Conservation (phyloP, 2,113 vertebrate species). For the Oryzias woworae region DNA sequence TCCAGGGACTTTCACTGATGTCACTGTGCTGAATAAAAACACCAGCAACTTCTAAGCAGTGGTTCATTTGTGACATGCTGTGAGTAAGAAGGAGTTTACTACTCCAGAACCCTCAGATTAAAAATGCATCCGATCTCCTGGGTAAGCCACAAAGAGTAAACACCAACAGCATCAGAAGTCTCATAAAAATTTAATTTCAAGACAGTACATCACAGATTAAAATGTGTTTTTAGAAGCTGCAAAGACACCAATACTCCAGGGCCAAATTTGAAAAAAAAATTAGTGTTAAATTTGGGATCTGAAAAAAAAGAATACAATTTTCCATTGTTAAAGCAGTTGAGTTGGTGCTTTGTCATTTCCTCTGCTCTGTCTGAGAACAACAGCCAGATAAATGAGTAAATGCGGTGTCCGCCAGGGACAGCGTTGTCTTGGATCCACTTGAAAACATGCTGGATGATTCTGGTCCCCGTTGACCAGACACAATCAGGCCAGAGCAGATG, state of each 20-base stretch:
- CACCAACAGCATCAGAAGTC: neutral
- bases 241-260: slow-evolving; percentile 14
- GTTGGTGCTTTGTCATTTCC: neutral
- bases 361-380: slow-evolving; percentile 8
- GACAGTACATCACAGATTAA: neutral
- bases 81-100: neutral
- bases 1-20: neutral
- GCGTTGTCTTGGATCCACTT: slow-evolving; percentile 61
- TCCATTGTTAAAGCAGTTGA: slow-evolving; percentile 16
- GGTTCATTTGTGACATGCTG: neutral
- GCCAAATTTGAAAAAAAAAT: slow-evolving; percentile 30
- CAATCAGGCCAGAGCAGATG: slow-evolving; percentile 72
- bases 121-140: neutral
- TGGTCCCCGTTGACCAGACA: slow-evolving; percentile 53
- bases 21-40: neutral
- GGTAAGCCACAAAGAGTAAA: neutral
- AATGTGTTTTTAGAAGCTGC: slow-evolving; percentile 25
- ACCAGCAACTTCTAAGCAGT: neutral
- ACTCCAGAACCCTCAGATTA: neutral
- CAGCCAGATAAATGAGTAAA: slow-evolving; percentile 28
- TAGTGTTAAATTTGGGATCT: slow-evolving; percentile 33
- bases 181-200: slow-evolving; percentile 12
- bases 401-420: slow-evolving; percentile 32
- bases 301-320: slow-evolving; percentile 22
- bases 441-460: slow-evolving; percentile 56